phyloP scores from a whole-genome alignment of 1,140 invertebrate species.

The Caenorhabditis inopinata region DNA sequence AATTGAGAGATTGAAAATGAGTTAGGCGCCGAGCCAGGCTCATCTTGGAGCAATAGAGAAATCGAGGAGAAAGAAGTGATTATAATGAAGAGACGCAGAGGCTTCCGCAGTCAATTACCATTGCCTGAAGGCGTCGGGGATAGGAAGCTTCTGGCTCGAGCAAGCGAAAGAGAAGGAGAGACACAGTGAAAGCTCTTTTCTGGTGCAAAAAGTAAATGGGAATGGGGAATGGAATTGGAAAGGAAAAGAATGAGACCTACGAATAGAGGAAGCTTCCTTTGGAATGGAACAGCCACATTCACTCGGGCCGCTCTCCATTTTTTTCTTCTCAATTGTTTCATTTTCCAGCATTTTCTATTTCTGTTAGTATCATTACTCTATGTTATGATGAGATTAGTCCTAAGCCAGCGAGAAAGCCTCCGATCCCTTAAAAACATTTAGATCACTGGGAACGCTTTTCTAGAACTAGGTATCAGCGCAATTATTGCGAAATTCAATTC shows the following conservation, averaged over 20 bases:
- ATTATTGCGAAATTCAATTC: too few species aligned
- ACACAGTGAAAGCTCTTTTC: neutral
- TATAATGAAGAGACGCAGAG: conserved; percentile 19
- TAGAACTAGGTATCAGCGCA: too few species aligned
- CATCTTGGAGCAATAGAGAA: conserved; percentile 6
- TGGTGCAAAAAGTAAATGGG: conserved; percentile 22
- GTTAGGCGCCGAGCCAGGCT: conserved; percentile 32
- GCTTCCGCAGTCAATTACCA: conserved; percentile 20
- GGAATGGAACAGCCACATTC: neutral
- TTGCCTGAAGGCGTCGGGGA: conserved; percentile 18
- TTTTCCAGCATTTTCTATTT: too few species aligned
- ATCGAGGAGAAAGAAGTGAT: neutral
- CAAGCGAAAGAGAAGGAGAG: neutral
- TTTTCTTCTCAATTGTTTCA: neutral
- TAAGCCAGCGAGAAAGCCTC: too few species aligned
- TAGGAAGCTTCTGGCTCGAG: neutral
- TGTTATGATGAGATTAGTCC: too few species aligned
- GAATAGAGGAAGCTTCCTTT: neutral
- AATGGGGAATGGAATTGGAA: conserved; percentile 5
- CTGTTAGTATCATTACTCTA: too few species aligned
- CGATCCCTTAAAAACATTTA: too few species aligned
- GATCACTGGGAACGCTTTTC: too few species aligned
- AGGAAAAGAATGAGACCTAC: neutral
- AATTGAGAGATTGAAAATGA: conserved; percentile 28
- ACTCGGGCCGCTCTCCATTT: neutral